phyloP scores from a whole-genome alignment of 2,797 vertebrate species.

The Anabacerthia variegaticeps region DNA sequence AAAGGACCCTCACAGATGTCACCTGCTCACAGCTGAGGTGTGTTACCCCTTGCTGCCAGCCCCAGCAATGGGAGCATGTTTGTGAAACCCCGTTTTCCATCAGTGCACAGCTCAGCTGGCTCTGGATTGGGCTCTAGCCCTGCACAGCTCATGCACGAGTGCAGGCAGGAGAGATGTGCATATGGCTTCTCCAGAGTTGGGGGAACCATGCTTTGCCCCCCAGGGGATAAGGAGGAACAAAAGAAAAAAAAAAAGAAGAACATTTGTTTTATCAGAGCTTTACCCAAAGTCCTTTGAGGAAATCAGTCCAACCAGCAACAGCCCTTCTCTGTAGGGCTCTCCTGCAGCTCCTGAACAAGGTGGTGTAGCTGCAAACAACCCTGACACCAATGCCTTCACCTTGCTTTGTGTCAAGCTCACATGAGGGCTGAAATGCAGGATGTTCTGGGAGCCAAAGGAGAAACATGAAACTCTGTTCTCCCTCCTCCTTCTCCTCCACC shows the following conservation, averaged over 20 bases:
- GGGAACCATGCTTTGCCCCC: not conserved
- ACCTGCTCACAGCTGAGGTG: accelerated
- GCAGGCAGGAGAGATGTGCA: not conserved
- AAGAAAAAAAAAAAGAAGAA: no score
- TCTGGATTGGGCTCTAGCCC: not conserved
- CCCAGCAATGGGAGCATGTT: not conserved
- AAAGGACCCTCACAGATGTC: accelerated
- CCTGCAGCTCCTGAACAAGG: not conserved
- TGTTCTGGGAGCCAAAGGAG: not conserved
- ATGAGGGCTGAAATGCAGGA: not conserved
- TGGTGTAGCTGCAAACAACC: not conserved
- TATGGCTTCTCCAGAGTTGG: not conserved
- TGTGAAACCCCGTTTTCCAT: not conserved
- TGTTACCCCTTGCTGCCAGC: not conserved
- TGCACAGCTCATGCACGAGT: accelerated
- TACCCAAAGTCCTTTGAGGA: not conserved
- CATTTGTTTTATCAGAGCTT: not conserved
- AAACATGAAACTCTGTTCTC: not conserved
- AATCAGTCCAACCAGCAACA: not conserved
- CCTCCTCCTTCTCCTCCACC: not conserved
- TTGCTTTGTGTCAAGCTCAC: accelerated
- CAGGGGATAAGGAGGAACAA: accelerated
- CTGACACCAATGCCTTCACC: not conserved
- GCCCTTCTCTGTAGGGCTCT: not conserved
- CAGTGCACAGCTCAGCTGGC: accelerated